Base-by-base conservation (phyloP, 2,113 vertebrate species). In the Mellivora capensis region DNA sequence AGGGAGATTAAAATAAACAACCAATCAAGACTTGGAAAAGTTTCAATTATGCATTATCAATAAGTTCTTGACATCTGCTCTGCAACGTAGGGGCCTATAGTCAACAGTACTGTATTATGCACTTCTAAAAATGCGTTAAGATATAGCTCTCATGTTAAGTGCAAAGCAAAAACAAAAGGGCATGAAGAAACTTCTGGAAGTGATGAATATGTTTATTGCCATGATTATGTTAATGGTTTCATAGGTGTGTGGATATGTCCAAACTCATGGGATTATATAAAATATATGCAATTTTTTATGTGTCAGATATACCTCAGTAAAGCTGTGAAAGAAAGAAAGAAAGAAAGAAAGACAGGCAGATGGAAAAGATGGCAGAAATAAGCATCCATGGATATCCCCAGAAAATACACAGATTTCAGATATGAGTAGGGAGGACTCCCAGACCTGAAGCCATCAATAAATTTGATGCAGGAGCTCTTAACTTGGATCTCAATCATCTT, bases 11-110 rank as follows among this genome's bases (percentile, higher is more conserved):
- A 93, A 95, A 93, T 9, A 91, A 85, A 72, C 0, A 83, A 49
- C n/a, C 97, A 87, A 47, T 96, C 21, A 94, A 64, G 77, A 37
- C 23, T 87, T 67, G 25, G 37, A 64, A 95, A 98, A 42, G 14
- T 76, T 94, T 94, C 86, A 94, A 4, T 94, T 64, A n/a, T 42
- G 54, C 44, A 29, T n/a, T n/a, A n/a, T 76, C 42, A 90, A 74
- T 89, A 62, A 15, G 8, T 76, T 83, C 7, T 83, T 20, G 44
- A 76, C 81, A 83, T 83, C 34, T 42, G 64, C 15, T 27, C 0
- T 62, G n/a, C 0, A 0, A 18, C 37, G 1, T 20, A 42, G 54
- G 54, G 15, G 42, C 7, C n/a, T 44, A 6, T 4, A 6, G 52
- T 62, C 25, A 20, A 20, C 57, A 39, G 4, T 34, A 20, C n/a